These are phyloP conservation scores for Micrasema longulum DNA, from an alignment of 1,140 invertebrate genomes.

Conservation along the genomic window DNA sequence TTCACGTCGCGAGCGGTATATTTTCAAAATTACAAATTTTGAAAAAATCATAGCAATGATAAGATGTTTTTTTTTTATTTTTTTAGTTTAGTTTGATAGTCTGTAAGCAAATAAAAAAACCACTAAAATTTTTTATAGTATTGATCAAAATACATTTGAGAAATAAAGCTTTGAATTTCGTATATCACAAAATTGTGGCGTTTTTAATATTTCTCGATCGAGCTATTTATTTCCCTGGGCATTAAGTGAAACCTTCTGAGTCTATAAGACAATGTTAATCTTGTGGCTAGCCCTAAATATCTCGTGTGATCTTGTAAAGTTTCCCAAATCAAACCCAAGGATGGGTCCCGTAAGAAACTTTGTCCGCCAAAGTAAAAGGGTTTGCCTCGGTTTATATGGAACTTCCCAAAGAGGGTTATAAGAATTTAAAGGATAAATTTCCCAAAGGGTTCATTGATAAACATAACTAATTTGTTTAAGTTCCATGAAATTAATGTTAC, in stretches of 20 bases:
- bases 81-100: no score
- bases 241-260: background rate
- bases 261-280: slow-evolving; percentile 17
- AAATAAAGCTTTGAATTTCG: background rate
- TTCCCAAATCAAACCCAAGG: slow-evolving; percentile 35
- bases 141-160: no score
- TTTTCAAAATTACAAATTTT: no score
- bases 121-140: no score
- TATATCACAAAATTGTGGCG: background rate
- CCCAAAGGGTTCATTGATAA: slow-evolving; percentile 10
- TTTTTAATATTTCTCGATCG: background rate
- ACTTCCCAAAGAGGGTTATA: slow-evolving; percentile 16
- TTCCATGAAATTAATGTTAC: background rate
- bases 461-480: slow-evolving; percentile 18
- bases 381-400: slow-evolving; percentile 6
- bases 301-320: slow-evolving; percentile 34
- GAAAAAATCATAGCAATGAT: no score
- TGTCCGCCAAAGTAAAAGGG: slow-evolving; percentile 24
- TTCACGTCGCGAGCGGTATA: no score
- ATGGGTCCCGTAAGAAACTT: slow-evolving; percentile 33
- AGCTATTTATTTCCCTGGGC: background rate
- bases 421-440: slow-evolving; percentile 27
- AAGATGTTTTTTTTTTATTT: no score
- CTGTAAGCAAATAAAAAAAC: no score
- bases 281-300: slow-evolving; percentile 4